phyloP scores from a whole-genome alignment of 2,797 vertebrate species.

The Podargus strigoides region DNA sequence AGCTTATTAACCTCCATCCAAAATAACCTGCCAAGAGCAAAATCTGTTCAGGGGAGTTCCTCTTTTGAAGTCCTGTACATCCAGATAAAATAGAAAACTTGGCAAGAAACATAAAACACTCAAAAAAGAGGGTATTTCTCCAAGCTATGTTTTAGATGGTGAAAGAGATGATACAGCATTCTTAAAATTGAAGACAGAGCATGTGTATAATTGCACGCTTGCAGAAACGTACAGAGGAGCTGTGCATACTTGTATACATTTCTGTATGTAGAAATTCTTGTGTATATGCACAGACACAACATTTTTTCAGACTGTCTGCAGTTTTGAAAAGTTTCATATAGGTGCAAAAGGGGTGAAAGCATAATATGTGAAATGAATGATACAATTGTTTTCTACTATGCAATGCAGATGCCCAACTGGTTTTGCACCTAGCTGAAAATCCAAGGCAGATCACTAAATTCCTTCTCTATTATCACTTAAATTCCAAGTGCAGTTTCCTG shows the following conservation, averaged over 20 bases:
- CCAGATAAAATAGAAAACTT: not conserved
- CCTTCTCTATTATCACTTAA: not conserved
- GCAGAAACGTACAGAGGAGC: not conserved
- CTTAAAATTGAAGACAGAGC: not conserved
- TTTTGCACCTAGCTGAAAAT: not conserved
- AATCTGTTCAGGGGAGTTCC: not conserved
- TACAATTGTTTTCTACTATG: no score
- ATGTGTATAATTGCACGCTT: not conserved
- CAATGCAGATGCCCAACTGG: no score
- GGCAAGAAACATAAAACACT: not conserved
- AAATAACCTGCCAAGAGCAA: not conserved
- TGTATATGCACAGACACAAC: fast-evolving
- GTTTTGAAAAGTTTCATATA: not conserved
- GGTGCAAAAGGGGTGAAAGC: not conserved
- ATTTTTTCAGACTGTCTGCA: not conserved
- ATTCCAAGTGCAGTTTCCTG: not conserved
- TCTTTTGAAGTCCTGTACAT: not conserved
- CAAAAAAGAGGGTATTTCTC: not conserved
- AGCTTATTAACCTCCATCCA: not conserved
- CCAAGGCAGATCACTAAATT: not conserved
- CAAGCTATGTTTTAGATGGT: not conserved
- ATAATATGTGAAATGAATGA: not conserved
- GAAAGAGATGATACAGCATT: not conserved
- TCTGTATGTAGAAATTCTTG: not conserved
- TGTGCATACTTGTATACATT: not conserved